Base-by-base conservation (phyloP, 2,113 vertebrate genomes). In the Silurus asotus region DNA sequence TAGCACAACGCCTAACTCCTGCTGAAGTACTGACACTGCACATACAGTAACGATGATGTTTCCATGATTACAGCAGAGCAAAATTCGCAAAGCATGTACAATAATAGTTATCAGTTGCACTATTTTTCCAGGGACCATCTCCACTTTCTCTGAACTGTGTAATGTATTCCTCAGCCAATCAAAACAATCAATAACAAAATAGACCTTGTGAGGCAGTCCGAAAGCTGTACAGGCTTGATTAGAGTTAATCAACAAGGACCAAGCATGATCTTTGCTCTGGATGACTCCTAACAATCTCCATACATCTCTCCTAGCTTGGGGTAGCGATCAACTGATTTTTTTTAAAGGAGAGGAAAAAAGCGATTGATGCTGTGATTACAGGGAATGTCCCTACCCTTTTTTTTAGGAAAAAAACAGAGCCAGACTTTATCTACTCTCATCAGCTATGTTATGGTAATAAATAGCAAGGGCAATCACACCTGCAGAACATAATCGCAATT, bases 191-290 rank as follows among this genome's bases (percentile, higher is more conserved):
- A 82, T 82, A 85, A 49, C 28, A 80, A 37, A 87, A 72, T 86
- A 82, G 70, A 49, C 77, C 83, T 88, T 89, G 83, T 77, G 88
- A 88, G 90, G 89, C 77, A 81, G 86, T 89, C 87, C 65, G 91
- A 82, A 92, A 81, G 53, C 88, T 89, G 86, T 89, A 83, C 78
- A 77, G 86, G 85, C 83, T 81, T 95, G 94, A 95, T 95, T 94
- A 91, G 92, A 95, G 92, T 93, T 93, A 95, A 95, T 95, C 94
- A 94, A 82, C 84, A 69, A 78, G 81, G 67, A 83, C 82, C 87
- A 90, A 90, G 87, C 90, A 89, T 86, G 88, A 83, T 72, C 92
- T 87, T 87, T 84, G 51, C 80, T 86, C 82, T 81, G 48, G 49
- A 87, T 89, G 62, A 69, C 88, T 91, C 84, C 87, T 90, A 90